A percentile compares a stretch with the other conserved stretches of the same genome.
Conservation (phyloP, 2,113 vertebrate genomes). For the Corydoras sp. region DNA sequence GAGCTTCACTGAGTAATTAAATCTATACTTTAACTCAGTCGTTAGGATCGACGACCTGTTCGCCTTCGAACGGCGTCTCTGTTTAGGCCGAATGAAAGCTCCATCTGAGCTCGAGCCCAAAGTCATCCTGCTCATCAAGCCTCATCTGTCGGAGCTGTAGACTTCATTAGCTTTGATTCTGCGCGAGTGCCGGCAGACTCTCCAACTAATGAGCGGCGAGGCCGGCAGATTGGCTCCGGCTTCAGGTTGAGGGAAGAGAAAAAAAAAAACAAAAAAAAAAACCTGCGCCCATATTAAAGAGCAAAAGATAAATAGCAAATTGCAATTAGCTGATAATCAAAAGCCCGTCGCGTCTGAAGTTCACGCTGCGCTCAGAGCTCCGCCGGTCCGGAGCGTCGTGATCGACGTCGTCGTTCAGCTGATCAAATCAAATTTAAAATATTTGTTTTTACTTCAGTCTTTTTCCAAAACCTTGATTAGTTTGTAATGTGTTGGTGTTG, state of each 20-base stretch:
- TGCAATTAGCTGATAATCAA: constrained; percentile 11
- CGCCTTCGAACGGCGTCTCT: background rate
- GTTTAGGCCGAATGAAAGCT: too few species aligned
- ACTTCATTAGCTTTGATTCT: constrained; percentile 9
- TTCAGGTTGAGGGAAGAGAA: background rate
- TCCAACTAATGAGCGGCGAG: constrained; percentile 1
- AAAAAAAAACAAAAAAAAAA: background rate
- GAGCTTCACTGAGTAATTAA: background rate
- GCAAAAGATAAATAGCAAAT: constrained; percentile 1
- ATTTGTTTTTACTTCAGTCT: too few species aligned
- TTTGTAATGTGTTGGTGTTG: too few species aligned
- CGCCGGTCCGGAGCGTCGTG: too few species aligned
- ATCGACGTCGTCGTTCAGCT: too few species aligned
- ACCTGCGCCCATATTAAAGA: background rate
- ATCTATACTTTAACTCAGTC: background rate
- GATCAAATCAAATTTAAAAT: too few species aligned
- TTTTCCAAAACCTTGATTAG: too few species aligned
- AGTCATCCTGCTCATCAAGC: constrained; percentile 1
- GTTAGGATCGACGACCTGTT: background rate
- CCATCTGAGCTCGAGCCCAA: background rate
- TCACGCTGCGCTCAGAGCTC: background rate
- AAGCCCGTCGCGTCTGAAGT: background rate
- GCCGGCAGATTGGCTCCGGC: constrained; percentile 5
- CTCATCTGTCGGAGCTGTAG: background rate
- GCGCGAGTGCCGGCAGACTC: constrained; percentile 1